Evolutionary conservation across 2,888 invertebrate species (phyloP), one percentile per base, ranked within the genome.

Genomic region (Thymelicus lineola): DNA sequence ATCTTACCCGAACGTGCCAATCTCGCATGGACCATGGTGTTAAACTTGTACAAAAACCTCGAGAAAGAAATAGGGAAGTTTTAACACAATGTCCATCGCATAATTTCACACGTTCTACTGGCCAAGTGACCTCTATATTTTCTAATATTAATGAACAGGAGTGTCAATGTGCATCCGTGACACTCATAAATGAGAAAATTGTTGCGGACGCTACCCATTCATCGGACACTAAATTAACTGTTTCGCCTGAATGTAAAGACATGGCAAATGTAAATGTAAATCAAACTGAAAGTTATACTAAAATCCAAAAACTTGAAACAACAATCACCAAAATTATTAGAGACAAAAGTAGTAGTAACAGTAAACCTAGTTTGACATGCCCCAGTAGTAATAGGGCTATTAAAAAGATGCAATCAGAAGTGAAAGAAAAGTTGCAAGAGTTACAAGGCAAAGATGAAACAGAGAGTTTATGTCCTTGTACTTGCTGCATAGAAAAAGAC

Each of bases 21-120:
- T 62, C 57, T n/a, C 46, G 36, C 46, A 20, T 53, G 7, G 61
- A 68, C 0, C 62, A 35, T 7, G 75, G 75, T 15, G 61, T 76
- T 12, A 76, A 73, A 69, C 35, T 76, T 50, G 74, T 73, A 36
- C 71, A 77, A 28, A 76, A 75, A 65, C 73, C 76, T 6, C 50
- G 71, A 66, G 35, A 63, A 7, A 73, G 66, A 60, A 75, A 75
- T 35, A 63, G 73, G 48, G 75, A 78, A n/a, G 69, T 70, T 6
- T 76, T 72, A 5, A 71, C 71, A 7, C 75, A 75, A 48, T 74
- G 70, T 70, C 74, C 76, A 10, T 70, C 72, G 9, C 67, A 71
- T 20, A 68, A 60, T 14, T 71, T 66, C 0, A 71, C 73, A 58
- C 70, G 64, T 64, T 63, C 66, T 14, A 48, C 28, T 60, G 62